These are phyloP conservation scores for Barypeithes pellucidus DNA, from an alignment of 2,888 invertebrate genomes.

Conservation along the genomic window DNA sequence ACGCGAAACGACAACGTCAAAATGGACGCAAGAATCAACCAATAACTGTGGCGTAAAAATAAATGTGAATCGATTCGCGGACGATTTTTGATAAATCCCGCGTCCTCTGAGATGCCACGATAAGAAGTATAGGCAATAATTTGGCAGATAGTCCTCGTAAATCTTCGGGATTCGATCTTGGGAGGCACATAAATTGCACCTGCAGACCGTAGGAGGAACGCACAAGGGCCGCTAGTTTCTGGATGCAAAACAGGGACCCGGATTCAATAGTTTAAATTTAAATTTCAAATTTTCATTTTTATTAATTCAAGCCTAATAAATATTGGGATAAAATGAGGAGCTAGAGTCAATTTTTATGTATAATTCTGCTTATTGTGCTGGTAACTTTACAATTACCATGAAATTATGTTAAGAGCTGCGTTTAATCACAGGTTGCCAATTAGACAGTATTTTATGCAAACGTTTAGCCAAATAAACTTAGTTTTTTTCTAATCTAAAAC, in stretches of 20 bases:
- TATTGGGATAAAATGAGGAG: no score
- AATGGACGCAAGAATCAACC: slow-evolving; percentile 56
- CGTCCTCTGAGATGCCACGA: slow-evolving; percentile 69
- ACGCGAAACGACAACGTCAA: slow-evolving; percentile 37
- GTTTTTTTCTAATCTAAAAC: no score
- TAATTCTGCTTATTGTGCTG: background rate
- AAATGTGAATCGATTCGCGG: slow-evolving; percentile 67
- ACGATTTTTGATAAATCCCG: slow-evolving; percentile 70
- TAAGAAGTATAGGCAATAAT: slow-evolving; percentile 71
- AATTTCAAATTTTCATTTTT: slow-evolving; percentile 8
- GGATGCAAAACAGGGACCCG: slow-evolving; percentile 38
- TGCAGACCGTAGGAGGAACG: slow-evolving; percentile 59
- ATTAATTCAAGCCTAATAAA: slow-evolving; percentile 12
- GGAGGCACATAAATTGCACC: slow-evolving; percentile 71
- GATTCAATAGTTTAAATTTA: slow-evolving; percentile 17
- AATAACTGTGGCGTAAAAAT: slow-evolving; percentile 63
- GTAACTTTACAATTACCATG: no score
- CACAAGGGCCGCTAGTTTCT: slow-evolving; percentile 42
- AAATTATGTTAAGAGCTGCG: no score
- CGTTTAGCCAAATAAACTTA: no score
- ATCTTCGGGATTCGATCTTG: slow-evolving; percentile 71
- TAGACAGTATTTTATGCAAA: no score
- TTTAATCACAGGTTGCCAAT: no score
- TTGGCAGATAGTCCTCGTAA: slow-evolving; percentile 70
- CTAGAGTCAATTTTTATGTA: background rate